Evolutionary conservation across 2,888 invertebrate species (phyloP), one percentile per base, ranked within the genome.

Genomic region (Operophtera brumata): DNA sequence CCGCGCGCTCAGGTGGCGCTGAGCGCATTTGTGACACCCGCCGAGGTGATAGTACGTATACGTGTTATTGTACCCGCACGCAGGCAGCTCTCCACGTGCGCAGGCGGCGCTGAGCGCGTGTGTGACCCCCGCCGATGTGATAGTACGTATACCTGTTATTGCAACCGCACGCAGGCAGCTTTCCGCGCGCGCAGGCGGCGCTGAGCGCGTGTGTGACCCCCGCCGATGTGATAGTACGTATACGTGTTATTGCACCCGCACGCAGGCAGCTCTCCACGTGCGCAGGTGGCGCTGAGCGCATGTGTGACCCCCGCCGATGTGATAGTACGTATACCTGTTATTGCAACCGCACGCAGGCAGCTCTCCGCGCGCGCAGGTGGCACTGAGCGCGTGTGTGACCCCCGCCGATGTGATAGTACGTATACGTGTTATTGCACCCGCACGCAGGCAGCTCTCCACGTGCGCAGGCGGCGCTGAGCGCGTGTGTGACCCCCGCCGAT

Each of bases 241-340:
- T 28, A 6, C 28, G 26, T 2, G 6, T 34, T 10, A n/a, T 78
- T 94, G 79, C 97, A 97, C 65, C 96, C 94, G 77, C 97, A 97
- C 34, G 94, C 91, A 26, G 95, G 94, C 65, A 98, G 94, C 80
- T 96, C 96, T 47, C 98, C 98, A 47, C 96, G 92, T 66, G 96
- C 95, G 88, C 99, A 99, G 40, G 97, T 96, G 51, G 96, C 94
- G 61, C 97, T 96, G 55, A 99, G 93, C 44, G 97, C 94, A 78
- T 97, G 97, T 50, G 97, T 95, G 46, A 97, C 96, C 11, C 97
- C 99, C 0, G 98, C 98, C 47, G 97, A 96, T 59, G 96, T 95
- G 74, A 98, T 94, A 48, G n/a, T n/a, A n/a, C n/a, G n/a, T n/a
- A 26, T 26, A 26, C 26, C 26, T 26, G 26, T 26, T 26, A 26